Percentiles rank a stretch among this genome's conserved stretches.
Evolutionary conservation across 2,888 invertebrate genomes (phyloP).

Genomic region (Meteorus cinctellus): DNA sequence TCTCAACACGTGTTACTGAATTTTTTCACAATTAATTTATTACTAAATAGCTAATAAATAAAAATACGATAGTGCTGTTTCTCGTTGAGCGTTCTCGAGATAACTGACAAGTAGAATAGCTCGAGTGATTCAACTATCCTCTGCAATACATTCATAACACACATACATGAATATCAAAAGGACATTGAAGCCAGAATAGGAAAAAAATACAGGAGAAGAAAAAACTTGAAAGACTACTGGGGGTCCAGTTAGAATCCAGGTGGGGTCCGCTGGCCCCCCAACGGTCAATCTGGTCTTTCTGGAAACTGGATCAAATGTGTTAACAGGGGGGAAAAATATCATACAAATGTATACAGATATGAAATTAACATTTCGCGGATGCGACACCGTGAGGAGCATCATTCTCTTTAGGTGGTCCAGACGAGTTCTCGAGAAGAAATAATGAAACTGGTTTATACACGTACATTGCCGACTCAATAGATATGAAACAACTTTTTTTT

Average conservation of each 20-base stretch:
- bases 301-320: constrained; percentile 63
- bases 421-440: constrained; percentile 37
- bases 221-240: constrained; percentile 70
- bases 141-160: background rate
- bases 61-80: background rate
- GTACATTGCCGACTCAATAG: constrained; percentile 49
- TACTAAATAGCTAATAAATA: background rate
- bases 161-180: constrained; percentile 62
- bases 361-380: constrained; percentile 52
- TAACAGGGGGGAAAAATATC: constrained; percentile 50
- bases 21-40: background rate
- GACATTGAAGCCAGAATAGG: constrained; percentile 48
- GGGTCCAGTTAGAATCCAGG: constrained; percentile 70
- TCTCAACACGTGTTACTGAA: too few species aligned
- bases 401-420: constrained; percentile 49
- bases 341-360: constrained; percentile 16
- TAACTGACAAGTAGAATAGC: constrained; percentile 29
- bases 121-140: background rate
- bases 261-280: constrained; percentile 66
- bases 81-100: constrained; percentile 34
- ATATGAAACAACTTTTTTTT: constrained; percentile 42
- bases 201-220: constrained; percentile 32
- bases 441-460: constrained; percentile 48
- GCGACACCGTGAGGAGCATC: constrained; percentile 27
- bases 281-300: constrained; percentile 67